Evolutionary conservation across 2,888 invertebrate genomes (phyloP).

Genomic region (Idaea dimidiata): DNA sequence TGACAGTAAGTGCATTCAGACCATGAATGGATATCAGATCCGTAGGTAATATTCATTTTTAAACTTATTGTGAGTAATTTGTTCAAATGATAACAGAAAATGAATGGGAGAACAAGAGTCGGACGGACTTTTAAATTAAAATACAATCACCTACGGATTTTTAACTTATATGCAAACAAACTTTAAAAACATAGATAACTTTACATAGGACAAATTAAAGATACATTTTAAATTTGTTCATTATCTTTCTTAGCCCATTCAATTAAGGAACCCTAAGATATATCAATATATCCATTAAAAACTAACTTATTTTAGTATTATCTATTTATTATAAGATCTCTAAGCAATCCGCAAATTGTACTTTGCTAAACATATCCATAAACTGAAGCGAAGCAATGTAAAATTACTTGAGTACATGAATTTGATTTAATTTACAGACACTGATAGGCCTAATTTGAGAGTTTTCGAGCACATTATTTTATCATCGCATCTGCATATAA

Average conservation of each 20-base stretch:
- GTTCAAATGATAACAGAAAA: slow-evolving; percentile 24
- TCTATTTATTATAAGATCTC: slow-evolving; percentile 52
- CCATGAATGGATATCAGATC: slow-evolving; percentile 26
- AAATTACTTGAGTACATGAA: too few relatives aligned
- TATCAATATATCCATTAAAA: slow-evolving; percentile 49
- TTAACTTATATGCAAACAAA: slow-evolving; percentile 17
- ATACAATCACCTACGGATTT: slow-evolving; percentile 21
- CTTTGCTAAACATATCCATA: slow-evolving; percentile 48
- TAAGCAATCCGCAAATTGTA: slow-evolving; percentile 68
- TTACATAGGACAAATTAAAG: slow-evolving; percentile 40
- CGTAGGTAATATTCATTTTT: slow-evolving; percentile 21
- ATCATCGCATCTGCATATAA: too few relatives aligned
- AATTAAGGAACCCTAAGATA: slow-evolving; percentile 43
- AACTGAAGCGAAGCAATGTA: slow-evolving; percentile 18
- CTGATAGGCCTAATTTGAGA: too few relatives aligned
- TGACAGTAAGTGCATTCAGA: slow-evolving; percentile 29
- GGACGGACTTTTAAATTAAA: slow-evolving; percentile 31
- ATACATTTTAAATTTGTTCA: slow-evolving; percentile 54
- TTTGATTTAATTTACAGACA: too few relatives aligned
- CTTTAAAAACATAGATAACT: slow-evolving; percentile 25
- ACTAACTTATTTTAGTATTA: slow-evolving; percentile 53
- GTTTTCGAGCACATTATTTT: too few relatives aligned
- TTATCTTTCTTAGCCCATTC: slow-evolving; percentile 36
- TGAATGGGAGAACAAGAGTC: slow-evolving; percentile 23
- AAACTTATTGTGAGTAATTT: slow-evolving; percentile 18